phyloP scores from a whole-genome alignment of 2,888 invertebrate species.

The Empis livida region DNA sequence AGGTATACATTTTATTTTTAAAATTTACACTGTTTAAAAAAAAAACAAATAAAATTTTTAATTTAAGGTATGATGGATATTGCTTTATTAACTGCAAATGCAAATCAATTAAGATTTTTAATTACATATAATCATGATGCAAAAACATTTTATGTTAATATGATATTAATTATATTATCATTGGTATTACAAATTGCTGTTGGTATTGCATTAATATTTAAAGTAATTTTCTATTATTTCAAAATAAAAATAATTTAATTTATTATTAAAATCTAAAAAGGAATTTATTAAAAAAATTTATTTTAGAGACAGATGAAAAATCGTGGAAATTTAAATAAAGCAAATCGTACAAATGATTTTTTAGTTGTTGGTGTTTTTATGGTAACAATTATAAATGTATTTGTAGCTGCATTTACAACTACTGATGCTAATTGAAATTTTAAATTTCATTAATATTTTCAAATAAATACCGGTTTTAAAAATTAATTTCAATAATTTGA shows the following conservation, averaged over 20 bases:
- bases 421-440: slow-evolving; percentile 16
- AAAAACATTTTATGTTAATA: slow-evolving; percentile 43
- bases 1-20: too few species aligned
- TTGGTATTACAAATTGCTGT: slow-evolving; percentile 50
- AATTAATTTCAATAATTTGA: too few species aligned
- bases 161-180: slow-evolving; percentile 45
- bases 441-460: too few species aligned
- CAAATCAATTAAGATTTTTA: slow-evolving; percentile 53
- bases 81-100: slow-evolving; percentile 55
- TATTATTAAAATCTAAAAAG: too few species aligned
- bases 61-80: slow-evolving; percentile 58
- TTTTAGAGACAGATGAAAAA: slow-evolving; percentile 25
- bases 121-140: slow-evolving; percentile 45
- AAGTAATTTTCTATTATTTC: slow-evolving; percentile 35
- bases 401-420: slow-evolving; percentile 42
- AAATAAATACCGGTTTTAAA: too few species aligned
- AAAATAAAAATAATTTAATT: neutral
- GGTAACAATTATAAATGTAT: slow-evolving; percentile 54
- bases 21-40: too few species aligned
- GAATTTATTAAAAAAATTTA: too few species aligned
- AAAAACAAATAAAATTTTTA: too few species aligned
- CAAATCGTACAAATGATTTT: slow-evolving; percentile 46
- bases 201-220: slow-evolving; percentile 47
- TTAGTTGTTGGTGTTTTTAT: slow-evolving; percentile 50
- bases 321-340: slow-evolving; percentile 24